phyloP scores from a whole-genome alignment of 2,797 vertebrate species.

The Sebastiscus tertius region DNA sequence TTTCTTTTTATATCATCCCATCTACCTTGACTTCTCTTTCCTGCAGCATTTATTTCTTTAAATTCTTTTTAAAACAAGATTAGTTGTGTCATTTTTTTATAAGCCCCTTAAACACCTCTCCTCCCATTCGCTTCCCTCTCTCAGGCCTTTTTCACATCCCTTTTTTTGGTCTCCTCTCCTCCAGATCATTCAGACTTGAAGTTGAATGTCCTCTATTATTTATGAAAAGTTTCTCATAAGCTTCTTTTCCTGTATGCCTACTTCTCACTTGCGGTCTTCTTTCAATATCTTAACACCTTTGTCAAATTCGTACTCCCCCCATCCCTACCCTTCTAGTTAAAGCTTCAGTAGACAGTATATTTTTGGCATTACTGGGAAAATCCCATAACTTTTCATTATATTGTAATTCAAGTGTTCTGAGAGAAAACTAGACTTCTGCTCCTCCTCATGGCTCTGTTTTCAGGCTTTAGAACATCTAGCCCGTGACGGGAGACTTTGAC shows the following conservation, averaged over 20 bases:
- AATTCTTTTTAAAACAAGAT: background rate
- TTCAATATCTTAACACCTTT: background rate
- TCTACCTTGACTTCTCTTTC: background rate
- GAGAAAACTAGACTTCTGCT: too few relatives aligned
- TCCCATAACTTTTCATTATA: too few relatives aligned
- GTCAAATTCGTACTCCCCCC: background rate
- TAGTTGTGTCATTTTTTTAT: background rate
- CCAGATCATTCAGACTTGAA: background rate
- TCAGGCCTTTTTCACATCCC: background rate
- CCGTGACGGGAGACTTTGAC: too few relatives aligned
- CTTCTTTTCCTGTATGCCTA: background rate
- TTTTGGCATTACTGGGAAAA: too few relatives aligned
- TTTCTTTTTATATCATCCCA: background rate
- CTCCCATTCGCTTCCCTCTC: background rate
- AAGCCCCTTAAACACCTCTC: background rate
- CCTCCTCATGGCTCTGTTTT: too few relatives aligned
- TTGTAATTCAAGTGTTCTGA: too few relatives aligned
- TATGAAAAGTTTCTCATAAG: background rate
- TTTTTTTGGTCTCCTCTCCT: background rate
- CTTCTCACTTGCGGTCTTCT: background rate
- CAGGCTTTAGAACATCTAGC: too few relatives aligned
- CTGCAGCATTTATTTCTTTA: background rate
- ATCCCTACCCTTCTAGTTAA: background rate
- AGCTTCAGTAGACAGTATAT: too few relatives aligned
- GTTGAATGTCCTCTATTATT: constrained; percentile 1